These are phyloP conservation scores for Rhynchomys soricoides DNA, from an alignment of 2,113 vertebrate genomes.

Conservation along the genomic window DNA sequence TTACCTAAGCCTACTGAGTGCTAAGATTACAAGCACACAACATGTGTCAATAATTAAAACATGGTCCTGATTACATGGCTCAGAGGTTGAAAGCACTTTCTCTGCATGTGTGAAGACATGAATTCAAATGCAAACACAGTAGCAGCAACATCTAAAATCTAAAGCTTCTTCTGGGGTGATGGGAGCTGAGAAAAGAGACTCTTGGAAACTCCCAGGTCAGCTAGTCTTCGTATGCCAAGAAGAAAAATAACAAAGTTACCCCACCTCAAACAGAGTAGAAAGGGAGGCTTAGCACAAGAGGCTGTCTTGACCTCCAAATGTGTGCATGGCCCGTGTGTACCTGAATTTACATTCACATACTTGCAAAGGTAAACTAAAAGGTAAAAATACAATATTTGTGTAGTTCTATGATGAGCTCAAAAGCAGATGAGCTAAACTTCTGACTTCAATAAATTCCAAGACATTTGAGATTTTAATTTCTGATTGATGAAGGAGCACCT, in stretches of 20 bases:
- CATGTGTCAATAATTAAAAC: not conserved
- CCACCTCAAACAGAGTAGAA: not conserved
- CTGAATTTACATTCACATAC: not conserved
- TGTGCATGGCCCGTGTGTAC: not conserved
- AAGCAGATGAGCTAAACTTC: constrained; percentile 7
- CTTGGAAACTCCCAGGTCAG: not conserved
- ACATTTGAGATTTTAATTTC: constrained; percentile 10
- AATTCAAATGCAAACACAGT: not conserved
- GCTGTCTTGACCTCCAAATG: not conserved
- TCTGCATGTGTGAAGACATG: not conserved
- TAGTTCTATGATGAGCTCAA: not conserved
- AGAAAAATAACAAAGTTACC: not conserved
- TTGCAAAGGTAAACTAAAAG: not conserved
- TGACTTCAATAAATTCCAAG: not conserved
- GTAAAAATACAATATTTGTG: not conserved
- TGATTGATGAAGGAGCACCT: not conserved
- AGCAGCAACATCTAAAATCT: not conserved
- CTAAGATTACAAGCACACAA: not conserved
- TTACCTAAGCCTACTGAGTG: not conserved
- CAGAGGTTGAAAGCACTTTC: not conserved
- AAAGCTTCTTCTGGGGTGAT: not conserved
- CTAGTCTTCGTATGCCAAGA: not conserved
- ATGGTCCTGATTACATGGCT: not conserved
- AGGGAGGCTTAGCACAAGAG: not conserved
- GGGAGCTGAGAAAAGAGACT: not conserved